Evolutionary conservation across 2,888 invertebrate species (phyloP), one percentile per base, ranked within the genome.

Genomic region (Himalopsyche kuldschensis): DNA sequence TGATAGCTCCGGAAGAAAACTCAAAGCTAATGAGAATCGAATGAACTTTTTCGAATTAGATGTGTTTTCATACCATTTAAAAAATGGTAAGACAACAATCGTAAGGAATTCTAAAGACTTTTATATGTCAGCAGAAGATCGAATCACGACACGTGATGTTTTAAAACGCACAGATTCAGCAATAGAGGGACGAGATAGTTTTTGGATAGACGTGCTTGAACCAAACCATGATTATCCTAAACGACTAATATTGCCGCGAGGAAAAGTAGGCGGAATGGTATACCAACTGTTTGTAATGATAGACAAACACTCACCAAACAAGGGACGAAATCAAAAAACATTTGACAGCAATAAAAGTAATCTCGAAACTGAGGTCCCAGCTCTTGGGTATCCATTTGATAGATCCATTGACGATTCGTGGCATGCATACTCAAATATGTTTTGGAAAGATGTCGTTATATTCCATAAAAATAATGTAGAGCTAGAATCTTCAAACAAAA

Each of bases 311-410:
- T 8, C 3, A 0, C 20, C 27, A 41, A 63, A 20, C 24, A 47
- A 80, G 15, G 27, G 15, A 31, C 31, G 10, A 35, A 41, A 11
- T 27, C 31, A 8, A 2, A 80, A 30, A 4, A 35, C 17, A 10
- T 15, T 24, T 35, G 46, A 63, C 3, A 10, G 30, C n/a, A 63
- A 17, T 0, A 79, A n/a, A 48, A 63, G 8, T 3, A 35, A n/a
- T 32, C 27, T 30, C 4, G 20, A 31, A 30, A 30, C 15, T 15
- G 95, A 96, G 89, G 92, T 91, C 77, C 92, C 93, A 88, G 93
- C 95, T 1, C 91, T 94, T 87, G 95, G 95, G 84, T 96, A 94
- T 92, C 96, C 96, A 86, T 94, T 96, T 91, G 95, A 96, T 90
- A 93, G 95, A 86, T 90, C 90, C 41, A 92, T 95, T 87, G 91